Evolutionary conservation across 1,140 invertebrate species (phyloP), one percentile per base, ranked within the genome.

Genomic region (Macrobrachium rosenbergii): DNA sequence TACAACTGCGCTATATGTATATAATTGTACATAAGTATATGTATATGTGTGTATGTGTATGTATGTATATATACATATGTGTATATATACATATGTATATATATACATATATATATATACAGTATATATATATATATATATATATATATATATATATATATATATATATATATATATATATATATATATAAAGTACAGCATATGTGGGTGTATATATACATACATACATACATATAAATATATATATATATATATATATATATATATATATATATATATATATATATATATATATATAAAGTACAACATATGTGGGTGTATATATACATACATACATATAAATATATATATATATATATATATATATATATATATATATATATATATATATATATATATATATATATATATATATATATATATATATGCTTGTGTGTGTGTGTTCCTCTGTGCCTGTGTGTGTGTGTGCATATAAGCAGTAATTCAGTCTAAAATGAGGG

Each of bases 101-200:
- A 23, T 12, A 72, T 28, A 23, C 21, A 21, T 10, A 23, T 10
- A 28, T 10, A 72, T 10, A 8, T 6, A 37, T 2, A 23, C 43
- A 72, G 11, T 28, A 14, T 28, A 14, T 28, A 19, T 23, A 73
- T 73, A 73, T 73, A 73, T 73, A 73, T 73, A 73, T 73, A 73
- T 73, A 73, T 73, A 73, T 73, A 73, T 73, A 73, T 73, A 73
- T 73, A 73, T 73, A 73, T 73, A 73, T 73, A 73, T 73, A 73
- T 73, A 73, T 73, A 73, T 73, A 73, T 73, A 73, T 73, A 73
- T 73, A 73, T 73, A 37, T 72, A 17, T 72, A 69, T 69, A 69
- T 69, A 69, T 69, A 69, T 69, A 69, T 69, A 69, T 69, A 69
- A n/a, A n/a, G n/a, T n/a, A n/a, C n/a, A n/a, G n/a, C n/a, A 3